These are phyloP conservation scores for Sapayoa aenigma DNA, from an alignment of 2,113 vertebrate genomes.

Conservation along the genomic window DNA sequence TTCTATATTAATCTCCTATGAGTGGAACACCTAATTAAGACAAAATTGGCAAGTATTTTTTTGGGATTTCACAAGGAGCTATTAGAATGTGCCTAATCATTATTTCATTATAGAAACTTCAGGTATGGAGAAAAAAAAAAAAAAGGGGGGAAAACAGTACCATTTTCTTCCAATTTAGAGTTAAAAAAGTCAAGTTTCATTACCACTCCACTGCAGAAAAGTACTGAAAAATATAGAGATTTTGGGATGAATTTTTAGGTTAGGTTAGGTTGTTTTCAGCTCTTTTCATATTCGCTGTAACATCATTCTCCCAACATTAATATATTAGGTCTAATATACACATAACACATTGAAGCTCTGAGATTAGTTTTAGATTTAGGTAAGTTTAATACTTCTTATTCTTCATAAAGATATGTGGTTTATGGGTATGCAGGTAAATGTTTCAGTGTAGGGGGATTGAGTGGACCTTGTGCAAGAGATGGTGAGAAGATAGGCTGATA, in stretches of 20 bases:
- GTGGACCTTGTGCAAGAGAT: too few species aligned
- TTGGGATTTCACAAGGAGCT: background rate
- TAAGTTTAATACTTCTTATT: background rate
- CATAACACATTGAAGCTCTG: background rate
- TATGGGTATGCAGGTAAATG: background rate
- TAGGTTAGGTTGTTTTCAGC: background rate
- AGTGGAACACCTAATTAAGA: background rate
- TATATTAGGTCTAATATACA: background rate
- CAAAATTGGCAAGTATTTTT: background rate
- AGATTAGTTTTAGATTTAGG: background rate
- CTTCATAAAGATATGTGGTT: background rate
- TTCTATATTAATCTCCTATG: background rate
- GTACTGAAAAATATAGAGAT: background rate
- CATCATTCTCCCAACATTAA: background rate
- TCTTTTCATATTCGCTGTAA: background rate
- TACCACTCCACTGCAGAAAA: background rate
- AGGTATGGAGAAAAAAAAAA: fast-evolving
- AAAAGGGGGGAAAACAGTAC: too few species aligned
- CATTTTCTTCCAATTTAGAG: background rate
- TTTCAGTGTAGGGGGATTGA: background rate
- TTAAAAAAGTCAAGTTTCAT: background rate
- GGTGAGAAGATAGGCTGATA: too few species aligned
- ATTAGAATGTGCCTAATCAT: background rate
- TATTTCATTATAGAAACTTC: background rate
- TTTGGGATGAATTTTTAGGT: background rate